A percentile compares a stretch with the other conserved stretches of the same genome.
phyloP scores from a whole-genome alignment of 2,113 vertebrate genomes.

The Tachysurus vachellii region DNA sequence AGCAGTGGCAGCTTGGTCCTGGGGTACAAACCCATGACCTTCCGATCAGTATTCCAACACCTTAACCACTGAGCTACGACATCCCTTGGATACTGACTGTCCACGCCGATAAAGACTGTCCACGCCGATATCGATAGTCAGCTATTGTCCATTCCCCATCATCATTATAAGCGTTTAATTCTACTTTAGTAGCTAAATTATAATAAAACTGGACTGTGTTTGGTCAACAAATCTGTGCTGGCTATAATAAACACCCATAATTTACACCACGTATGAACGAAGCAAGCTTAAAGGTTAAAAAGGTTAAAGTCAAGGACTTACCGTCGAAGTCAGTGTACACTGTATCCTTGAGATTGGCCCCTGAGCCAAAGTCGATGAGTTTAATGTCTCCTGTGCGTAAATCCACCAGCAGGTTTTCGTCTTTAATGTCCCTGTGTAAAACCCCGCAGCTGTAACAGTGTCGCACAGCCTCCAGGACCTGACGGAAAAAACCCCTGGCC shows the following conservation, averaged over 20 bases:
- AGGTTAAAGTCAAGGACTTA: constrained; percentile 65
- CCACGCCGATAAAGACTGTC: not conserved
- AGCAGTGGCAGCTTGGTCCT: too few relatives aligned
- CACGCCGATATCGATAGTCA: not conserved
- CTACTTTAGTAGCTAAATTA: not conserved
- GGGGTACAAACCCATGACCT: too few relatives aligned
- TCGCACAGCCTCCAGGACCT: constrained; percentile 93
- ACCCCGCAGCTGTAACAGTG: constrained; percentile 95
- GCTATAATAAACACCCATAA: not conserved
- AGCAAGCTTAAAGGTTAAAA: not conserved
- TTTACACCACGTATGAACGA: too few relatives aligned
- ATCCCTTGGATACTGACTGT: too few relatives aligned
- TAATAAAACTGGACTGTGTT: not conserved
- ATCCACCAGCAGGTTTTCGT: constrained; percentile 96
- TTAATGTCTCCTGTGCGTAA: constrained; percentile 90
- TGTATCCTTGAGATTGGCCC: constrained; percentile 95
- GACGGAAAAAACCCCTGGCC: constrained; percentile 89
- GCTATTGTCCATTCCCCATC: not conserved
- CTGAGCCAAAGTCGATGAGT: constrained; percentile 97
- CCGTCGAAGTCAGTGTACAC: constrained; percentile 98
- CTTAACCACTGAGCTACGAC: too few relatives aligned
- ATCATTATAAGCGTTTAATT: not conserved
- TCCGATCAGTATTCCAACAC: too few relatives aligned
- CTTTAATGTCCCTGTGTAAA: constrained; percentile 95
- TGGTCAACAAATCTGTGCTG: not conserved